Conservation (phyloP, 2,797 vertebrate species). For the Parotocinclus haroldoi region DNA sequence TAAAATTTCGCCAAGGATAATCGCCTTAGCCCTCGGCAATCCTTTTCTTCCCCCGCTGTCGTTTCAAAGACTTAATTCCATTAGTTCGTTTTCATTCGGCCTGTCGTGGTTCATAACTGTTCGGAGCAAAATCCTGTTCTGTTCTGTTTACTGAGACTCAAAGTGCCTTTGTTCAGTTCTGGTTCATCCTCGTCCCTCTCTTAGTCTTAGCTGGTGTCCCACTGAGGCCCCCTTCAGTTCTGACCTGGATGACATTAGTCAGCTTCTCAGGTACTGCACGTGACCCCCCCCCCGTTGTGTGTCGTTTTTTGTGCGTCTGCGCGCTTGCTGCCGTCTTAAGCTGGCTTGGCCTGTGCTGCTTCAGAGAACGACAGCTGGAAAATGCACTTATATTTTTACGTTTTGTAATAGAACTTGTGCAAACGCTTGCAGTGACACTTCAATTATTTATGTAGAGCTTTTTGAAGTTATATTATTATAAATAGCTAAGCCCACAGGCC, state of each 20-base stretch:
- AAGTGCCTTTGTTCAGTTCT: conserved; percentile 15
- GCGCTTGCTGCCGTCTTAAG: conserved; percentile 3
- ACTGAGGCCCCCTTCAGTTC: conserved; percentile 70
- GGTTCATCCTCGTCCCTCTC: conserved; percentile 34
- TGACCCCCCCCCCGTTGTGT: too few relatives aligned
- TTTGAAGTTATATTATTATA: too few relatives aligned
- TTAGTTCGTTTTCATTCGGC: conserved; percentile 15
- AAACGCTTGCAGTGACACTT: too few relatives aligned
- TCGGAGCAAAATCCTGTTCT: conserved; percentile 16
- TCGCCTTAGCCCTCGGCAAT: conserved; percentile 2
- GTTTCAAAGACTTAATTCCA: conserved; percentile 11
- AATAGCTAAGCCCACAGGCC: too few relatives aligned
- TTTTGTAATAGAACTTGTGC: too few relatives aligned
- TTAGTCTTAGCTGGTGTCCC: conserved; percentile 85
- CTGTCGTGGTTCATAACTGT: conserved; percentile 14
- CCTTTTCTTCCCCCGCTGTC: not conserved
- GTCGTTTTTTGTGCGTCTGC: conserved; percentile 23
- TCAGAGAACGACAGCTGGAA: too few relatives aligned
- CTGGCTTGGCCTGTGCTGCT: too few relatives aligned
- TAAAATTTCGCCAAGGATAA: conserved; percentile 14
- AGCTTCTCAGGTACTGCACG: conserved; percentile 54
- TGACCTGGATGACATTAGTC: conserved; percentile 73
- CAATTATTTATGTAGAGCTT: too few relatives aligned
- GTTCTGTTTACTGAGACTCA: conserved; percentile 45
- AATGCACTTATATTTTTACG: too few relatives aligned